Evolutionary conservation across 2,797 vertebrate species (phyloP), one percentile per base, ranked within the genome.

Genomic region (Lycodopsis pacificus): DNA sequence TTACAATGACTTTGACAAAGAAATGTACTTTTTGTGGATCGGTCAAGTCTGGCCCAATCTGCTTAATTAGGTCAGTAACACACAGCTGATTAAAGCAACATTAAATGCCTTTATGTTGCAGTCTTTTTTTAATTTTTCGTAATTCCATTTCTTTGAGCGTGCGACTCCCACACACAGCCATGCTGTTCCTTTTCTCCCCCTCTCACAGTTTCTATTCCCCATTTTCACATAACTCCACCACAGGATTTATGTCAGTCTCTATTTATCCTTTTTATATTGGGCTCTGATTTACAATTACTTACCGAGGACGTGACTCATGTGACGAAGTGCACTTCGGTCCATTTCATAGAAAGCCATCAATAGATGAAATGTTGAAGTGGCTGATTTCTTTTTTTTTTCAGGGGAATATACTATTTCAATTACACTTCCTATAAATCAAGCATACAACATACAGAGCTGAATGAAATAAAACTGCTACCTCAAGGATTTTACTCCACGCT

Each of bases 381-480:
- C 14, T 15, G 36, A 49, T 77, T 67, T 51, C 15, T 27, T 54
- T 19, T 22, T 44, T 68, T 56, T 68, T 51, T 59, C 8, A 65
- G 7, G 2, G 61, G 13, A 71, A 15, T 82, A 71, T 27, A 70
- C 58, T 7, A 49, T 82, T 84, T 73, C 17, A 73, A 22, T 76
- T 65, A 46, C 34, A 53, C 74, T 19, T 34, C 5, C 38, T 46
- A 77, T 88, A 81, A 75, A 81, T 87, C 82, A 67, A 38, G 32
- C 15, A 27, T 20, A 42, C 22, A 44, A 54, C 6, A 20, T 34
- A 14, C 30, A 42, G 44, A 63, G 20, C 57, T 17, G 15, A 77
- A 66, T 72, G 25, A 74, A 76, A 63, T 1, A 40, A 54, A 80
- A 72, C 38, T 53, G 30, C 65, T 68, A 13, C 65, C 86, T 19